phyloP scores from a whole-genome alignment of 1,140 invertebrate species.

The Antheraea pernyi region DNA sequence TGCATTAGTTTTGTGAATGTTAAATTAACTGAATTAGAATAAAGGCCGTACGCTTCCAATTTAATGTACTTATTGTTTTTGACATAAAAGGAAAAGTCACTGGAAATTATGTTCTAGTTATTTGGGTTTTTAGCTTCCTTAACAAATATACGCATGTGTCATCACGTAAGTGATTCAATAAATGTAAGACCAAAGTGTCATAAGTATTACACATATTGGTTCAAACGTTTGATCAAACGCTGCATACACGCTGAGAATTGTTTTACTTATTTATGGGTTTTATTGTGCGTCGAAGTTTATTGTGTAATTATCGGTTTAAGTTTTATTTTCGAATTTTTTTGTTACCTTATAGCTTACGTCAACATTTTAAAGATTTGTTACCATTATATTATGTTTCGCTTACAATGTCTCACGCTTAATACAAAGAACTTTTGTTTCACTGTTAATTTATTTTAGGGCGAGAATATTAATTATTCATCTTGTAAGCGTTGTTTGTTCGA shows the following conservation, averaged over 20 bases:
- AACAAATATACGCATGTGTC: conserved; percentile 27
- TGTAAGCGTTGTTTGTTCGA: conserved; percentile 8
- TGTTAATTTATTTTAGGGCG: conserved; percentile 57
- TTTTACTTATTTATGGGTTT: conserved; percentile 59
- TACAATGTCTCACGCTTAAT: conserved; percentile 13
- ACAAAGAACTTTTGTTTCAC: conserved; percentile 35
- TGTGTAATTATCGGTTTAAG: conserved; percentile 47
- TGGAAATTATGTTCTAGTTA: conserved; percentile 18
- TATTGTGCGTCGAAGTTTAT: conserved; percentile 28
- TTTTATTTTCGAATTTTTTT: conserved; percentile 56
- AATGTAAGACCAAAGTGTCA: conserved; percentile 27
- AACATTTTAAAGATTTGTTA: conserved; percentile 67
- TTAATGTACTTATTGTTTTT: conserved; percentile 9
- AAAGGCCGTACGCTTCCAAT: conserved; percentile 1
- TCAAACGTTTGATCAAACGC: conserved; percentile 47
- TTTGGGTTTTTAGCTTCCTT: conserved; percentile 27
- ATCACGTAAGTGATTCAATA: conserved; percentile 10
- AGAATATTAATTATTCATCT: conserved; percentile 7
- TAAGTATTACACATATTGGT: conserved; percentile 25
- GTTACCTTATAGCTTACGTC: conserved; percentile 59
- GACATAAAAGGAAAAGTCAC: conserved; percentile 19
- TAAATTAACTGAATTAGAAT: background rate
- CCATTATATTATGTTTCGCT: conserved; percentile 52
- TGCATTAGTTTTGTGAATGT: conserved; percentile 1
- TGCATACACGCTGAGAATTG: conserved; percentile 31